Conservation (phyloP, 2,797 vertebrate genomes). For the Acanthopagrus latus region DNA sequence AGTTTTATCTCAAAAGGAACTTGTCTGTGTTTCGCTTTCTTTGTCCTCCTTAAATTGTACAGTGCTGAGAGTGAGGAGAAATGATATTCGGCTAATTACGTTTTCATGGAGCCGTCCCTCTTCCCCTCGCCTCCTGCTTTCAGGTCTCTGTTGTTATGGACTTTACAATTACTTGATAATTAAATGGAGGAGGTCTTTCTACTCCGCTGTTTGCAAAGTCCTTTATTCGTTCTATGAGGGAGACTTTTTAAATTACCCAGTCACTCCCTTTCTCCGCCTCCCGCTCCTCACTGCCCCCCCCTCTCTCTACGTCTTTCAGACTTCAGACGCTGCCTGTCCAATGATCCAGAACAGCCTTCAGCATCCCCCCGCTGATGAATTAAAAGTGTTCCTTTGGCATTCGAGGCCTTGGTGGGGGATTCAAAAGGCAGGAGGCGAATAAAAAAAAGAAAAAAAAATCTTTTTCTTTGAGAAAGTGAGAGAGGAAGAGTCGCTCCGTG, state of each 20-base stretch:
- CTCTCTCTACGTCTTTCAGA: constrained; percentile 64
- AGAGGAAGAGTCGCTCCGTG: constrained; percentile 28
- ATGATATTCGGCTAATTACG: constrained; percentile 82
- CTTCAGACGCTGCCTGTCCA: constrained; percentile 71
- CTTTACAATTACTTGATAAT: constrained; percentile 82
- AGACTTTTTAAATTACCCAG: constrained; percentile 78
- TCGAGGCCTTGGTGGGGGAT: constrained; percentile 57
- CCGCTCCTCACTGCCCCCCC: constrained; percentile 17
- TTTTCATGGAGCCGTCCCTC: constrained; percentile 72
- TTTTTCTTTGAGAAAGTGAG: constrained; percentile 50
- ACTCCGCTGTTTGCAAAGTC: constrained; percentile 69
- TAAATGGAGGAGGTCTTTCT: constrained; percentile 76
- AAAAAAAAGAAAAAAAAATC: constrained; percentile 32
- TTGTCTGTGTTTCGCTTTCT: constrained; percentile 52
- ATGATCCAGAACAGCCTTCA: constrained; percentile 80
- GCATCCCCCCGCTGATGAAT: constrained; percentile 72
- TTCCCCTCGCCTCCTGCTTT: constrained; percentile 65
- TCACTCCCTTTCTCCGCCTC: constrained; percentile 63
- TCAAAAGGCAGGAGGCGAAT: constrained; percentile 67
- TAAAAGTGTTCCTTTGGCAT: constrained; percentile 78
- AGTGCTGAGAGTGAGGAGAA: constrained; percentile 50
- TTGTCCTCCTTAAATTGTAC: constrained; percentile 53
- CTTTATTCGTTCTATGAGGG: constrained; percentile 71
- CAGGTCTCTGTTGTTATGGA: constrained; percentile 74
- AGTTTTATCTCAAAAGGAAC: constrained; percentile 73